These are phyloP conservation scores for Deroplatys truncata DNA, from an alignment of 2,888 invertebrate genomes.

Conservation along the genomic window DNA sequence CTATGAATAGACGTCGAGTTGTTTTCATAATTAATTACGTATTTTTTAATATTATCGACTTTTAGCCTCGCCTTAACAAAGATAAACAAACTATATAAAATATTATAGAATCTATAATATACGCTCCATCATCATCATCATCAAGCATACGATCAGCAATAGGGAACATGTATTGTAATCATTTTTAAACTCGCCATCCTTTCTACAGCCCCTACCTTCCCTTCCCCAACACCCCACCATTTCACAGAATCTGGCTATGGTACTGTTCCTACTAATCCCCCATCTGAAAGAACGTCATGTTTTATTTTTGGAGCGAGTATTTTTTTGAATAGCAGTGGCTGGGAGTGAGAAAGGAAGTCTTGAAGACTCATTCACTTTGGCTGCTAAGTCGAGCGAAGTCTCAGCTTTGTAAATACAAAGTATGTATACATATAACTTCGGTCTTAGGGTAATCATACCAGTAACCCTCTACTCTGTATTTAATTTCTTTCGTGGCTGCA, in stretches of 20 bases:
- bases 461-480: not conserved
- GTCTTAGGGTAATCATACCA: not conserved
- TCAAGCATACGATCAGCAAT: too few species aligned
- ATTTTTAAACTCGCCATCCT: not conserved
- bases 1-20: too few species aligned
- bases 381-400: not conserved
- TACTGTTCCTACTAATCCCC: not conserved
- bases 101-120: too few species aligned
- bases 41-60: too few species aligned
- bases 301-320: not conserved
- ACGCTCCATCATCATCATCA: too few species aligned
- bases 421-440: not conserved
- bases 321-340: not conserved
- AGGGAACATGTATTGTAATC: too few species aligned
- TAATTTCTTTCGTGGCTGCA: not conserved
- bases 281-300: not conserved
- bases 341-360: not conserved
- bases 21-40: too few species aligned
- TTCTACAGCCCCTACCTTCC: not conserved
- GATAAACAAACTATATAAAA: too few species aligned
- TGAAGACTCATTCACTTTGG: not conserved
- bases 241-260: not conserved
- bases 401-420: not conserved
- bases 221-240: not conserved
- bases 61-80: too few species aligned